phyloP scores from a whole-genome alignment of 2,888 invertebrate species.

The Eucera pruinosa region DNA sequence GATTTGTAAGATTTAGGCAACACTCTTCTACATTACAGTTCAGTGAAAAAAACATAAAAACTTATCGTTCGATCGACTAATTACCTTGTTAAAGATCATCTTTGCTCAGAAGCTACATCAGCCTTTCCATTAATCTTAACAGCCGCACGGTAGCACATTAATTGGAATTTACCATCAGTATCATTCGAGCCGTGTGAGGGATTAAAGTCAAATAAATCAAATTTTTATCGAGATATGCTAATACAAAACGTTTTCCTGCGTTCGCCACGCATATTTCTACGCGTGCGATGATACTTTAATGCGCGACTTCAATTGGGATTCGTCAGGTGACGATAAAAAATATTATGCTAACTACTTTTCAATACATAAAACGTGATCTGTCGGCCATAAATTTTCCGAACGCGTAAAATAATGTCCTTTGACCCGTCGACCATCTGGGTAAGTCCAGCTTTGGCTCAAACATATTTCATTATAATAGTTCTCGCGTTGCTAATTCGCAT shows the following conservation, averaged over 20 bases:
- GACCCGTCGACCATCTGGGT: not conserved
- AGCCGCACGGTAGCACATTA: not conserved
- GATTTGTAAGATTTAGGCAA: no score
- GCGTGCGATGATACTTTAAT: conserved; percentile 1
- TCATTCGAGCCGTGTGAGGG: not conserved
- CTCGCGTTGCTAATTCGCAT: conserved; percentile 8
- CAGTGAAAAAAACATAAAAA: not conserved
- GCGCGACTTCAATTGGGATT: not conserved
- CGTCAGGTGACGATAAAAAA: conserved; percentile 11
- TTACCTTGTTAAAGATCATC: not conserved
- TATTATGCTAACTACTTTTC: conserved; percentile 3
- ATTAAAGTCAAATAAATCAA: conserved; percentile 43
- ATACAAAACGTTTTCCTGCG: no score
- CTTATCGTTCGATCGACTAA: not conserved
- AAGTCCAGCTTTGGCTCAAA: not conserved
- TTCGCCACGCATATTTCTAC: not conserved
- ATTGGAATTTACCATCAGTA: not conserved
- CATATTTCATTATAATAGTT: conserved; percentile 18
- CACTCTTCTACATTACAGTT: not conserved
- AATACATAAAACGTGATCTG: conserved; percentile 6
- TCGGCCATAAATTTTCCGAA: conserved; percentile 16
- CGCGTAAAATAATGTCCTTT: conserved; percentile 11
- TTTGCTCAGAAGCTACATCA: not conserved
- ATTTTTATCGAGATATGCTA: conserved; percentile 18
- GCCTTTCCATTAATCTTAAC: not conserved